Conservation (phyloP, 2,113 vertebrate genomes). For the Redunca redunca region DNA sequence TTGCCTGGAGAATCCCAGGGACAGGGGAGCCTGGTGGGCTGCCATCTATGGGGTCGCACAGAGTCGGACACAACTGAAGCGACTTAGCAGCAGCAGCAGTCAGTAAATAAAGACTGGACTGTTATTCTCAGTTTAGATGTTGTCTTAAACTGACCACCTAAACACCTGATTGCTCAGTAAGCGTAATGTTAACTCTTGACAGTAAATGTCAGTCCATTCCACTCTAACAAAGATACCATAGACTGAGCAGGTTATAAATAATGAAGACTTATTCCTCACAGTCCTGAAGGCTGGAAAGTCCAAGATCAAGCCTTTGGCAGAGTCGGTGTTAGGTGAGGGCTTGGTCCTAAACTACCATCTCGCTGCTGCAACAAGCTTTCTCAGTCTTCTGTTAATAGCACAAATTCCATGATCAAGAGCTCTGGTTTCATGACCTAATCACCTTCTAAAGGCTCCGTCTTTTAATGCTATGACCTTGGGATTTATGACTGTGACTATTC, state of each 20-base stretch:
- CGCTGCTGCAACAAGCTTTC: background rate
- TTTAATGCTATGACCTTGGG: background rate
- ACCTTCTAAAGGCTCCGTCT: background rate
- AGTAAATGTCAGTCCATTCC: background rate
- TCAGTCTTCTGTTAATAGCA: background rate
- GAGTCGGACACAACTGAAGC: no score
- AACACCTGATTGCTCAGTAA: background rate
- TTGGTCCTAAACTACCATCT: background rate
- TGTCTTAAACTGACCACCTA: background rate
- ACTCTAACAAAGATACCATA: background rate
- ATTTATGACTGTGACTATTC: background rate
- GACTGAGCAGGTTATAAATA: background rate
- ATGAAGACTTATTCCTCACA: background rate
- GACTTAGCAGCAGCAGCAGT: background rate
- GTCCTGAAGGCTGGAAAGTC: background rate
- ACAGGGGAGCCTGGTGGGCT: no score
- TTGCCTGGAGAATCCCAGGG: no score
- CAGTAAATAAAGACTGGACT: background rate
- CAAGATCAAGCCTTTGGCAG: background rate
- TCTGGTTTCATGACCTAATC: background rate
- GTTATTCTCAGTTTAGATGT: background rate
- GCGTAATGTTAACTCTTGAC: background rate
- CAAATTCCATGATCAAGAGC: background rate
- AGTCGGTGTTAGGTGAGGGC: background rate
- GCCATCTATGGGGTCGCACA: accelerated